phyloP scores from a whole-genome alignment of 2,113 vertebrate species.

The Morone saxatilis region DNA sequence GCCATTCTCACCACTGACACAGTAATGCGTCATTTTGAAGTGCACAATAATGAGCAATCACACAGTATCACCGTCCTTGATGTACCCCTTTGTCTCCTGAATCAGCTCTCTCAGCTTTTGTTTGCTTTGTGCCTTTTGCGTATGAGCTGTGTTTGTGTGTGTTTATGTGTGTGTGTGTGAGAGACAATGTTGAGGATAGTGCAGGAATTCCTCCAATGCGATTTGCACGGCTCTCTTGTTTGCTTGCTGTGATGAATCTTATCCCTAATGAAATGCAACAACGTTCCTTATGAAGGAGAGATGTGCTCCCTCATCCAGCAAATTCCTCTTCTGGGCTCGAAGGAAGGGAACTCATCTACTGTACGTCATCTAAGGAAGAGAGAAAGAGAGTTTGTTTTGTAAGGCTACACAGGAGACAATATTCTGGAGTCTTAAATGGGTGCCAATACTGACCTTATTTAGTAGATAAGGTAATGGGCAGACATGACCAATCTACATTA shows the following conservation, averaged over 20 bases:
- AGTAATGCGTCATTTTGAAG: constrained; percentile 72
- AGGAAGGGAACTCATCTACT: constrained; percentile 51
- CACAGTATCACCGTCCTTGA: constrained; percentile 61
- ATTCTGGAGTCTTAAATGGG: neutral
- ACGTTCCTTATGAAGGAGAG: constrained; percentile 78
- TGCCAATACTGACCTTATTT: constrained; percentile 6
- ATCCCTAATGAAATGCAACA: constrained; percentile 84
- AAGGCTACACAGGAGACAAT: neutral
- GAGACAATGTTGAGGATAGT: constrained; percentile 38
- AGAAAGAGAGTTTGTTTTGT: constrained; percentile 17
- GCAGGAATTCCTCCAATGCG: constrained; percentile 68
- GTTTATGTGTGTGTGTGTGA: constrained; percentile 22
- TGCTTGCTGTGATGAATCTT: constrained; percentile 81
- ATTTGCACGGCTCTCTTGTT: constrained; percentile 80
- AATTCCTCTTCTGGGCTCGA: constrained; percentile 70
- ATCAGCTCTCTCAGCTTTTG: constrained; percentile 66
- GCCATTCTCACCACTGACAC: constrained; percentile 49
- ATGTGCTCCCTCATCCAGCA: constrained; percentile 79
- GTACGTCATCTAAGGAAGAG: constrained; percentile 47
- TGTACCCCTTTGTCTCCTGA: constrained; percentile 68
- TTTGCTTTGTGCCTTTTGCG: constrained; percentile 67
- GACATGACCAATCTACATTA: neutral
- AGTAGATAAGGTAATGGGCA: neutral
- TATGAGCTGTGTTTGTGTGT: constrained; percentile 44
- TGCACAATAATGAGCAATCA: constrained; percentile 74